Conservation (phyloP, 2,797 vertebrate genomes). For the Emydoidea blandingii region DNA sequence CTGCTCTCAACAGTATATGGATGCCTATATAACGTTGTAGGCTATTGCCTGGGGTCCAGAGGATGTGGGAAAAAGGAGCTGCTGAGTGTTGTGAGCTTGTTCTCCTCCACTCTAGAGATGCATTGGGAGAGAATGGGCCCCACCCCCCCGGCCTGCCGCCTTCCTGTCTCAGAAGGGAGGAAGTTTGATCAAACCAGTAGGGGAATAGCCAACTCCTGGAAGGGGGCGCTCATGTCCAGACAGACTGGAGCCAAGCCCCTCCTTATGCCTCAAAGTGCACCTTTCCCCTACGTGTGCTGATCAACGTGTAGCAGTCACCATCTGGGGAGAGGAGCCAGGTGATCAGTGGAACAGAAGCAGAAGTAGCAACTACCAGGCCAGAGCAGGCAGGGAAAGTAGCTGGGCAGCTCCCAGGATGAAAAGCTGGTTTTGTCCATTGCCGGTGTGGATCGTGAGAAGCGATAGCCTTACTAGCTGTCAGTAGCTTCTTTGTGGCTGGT, state of each 20-base stretch:
- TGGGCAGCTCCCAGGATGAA: background rate
- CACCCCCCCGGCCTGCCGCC: accelerated
- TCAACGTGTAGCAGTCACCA: background rate
- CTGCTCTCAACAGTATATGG: background rate
- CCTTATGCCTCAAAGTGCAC: background rate
- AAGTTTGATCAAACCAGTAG: background rate
- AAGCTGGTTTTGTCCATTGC: background rate
- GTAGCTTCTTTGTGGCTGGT: background rate
- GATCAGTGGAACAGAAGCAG: background rate
- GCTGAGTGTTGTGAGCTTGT: background rate
- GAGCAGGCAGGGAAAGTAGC: background rate
- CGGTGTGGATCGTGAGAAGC: background rate
- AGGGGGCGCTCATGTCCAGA: background rate
- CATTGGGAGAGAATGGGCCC: background rate
- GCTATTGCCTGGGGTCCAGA: background rate
- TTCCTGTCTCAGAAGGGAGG: accelerated
- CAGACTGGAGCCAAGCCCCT: background rate
- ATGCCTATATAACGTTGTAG: background rate
- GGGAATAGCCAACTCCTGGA: accelerated
- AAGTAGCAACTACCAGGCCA: background rate
- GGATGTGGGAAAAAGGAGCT: background rate
- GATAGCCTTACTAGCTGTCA: background rate
- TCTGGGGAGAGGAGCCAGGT: accelerated
- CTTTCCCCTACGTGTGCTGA: background rate
- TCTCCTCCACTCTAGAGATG: background rate